Evolutionary conservation across 1,140 invertebrate genomes (phyloP), one percentile per base, ranked within the genome.

Genomic region (Heterodera schachtii): DNA sequence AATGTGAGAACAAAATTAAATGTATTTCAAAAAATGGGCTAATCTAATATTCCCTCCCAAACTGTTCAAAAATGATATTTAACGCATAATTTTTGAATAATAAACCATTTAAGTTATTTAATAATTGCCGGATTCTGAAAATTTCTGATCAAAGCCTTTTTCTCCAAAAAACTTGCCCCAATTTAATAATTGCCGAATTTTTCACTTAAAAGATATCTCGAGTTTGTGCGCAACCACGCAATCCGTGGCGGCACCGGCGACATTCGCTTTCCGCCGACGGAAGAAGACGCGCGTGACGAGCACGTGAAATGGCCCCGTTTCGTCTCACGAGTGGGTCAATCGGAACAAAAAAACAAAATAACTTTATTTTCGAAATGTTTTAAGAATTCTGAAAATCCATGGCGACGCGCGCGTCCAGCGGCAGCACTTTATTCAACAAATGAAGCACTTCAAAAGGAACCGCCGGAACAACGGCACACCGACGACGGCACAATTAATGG

Each of bases 201-300:
- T 49, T 9, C 44, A 69, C 41, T 9, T 71, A 3, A 43, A 71
- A 71, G 69, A 19, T 71, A 43, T 46, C 9, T 71, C 3, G 69
- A 71, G 19, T 71, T 71, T 71, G 69, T 71, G 7, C 69, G 69
- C 19, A 71, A 71, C 21, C 69, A 71, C 69, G 69, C 69, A 31
- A 71, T 71, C 19, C 31, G 44, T 11, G 69, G 69, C 8, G 69
- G 69, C 7, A 71, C 69, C 19, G 69, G 69, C 69, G 69, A 71
- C 31, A 71, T 71, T 46, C 69, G 69, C 41, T 71, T 71, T 19
- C 69, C 69, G 21, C 69, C 69, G 11, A 71, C 69, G 31, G 69
- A 71, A 19, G 21, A 21, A 3, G 69, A 71, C 44, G 69, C 31
- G 44, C 69, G 21, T 7, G 69, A 71, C 19, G 69, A 71, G 44